Evolutionary conservation across 1,140 invertebrate species (phyloP).

Genomic region (Neotoxoptera formosana): DNA sequence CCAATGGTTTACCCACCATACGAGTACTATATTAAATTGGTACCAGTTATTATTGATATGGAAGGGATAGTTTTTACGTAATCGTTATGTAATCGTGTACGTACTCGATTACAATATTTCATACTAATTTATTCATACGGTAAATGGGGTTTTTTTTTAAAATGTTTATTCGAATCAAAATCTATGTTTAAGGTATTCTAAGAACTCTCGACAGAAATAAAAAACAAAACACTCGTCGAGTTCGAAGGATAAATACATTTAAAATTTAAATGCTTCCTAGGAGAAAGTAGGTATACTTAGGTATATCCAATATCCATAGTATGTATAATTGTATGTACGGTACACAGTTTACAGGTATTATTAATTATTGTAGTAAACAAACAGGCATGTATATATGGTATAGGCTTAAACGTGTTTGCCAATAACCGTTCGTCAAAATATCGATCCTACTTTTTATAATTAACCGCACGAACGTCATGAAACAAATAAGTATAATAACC

Average conservation of each 20-base stretch:
- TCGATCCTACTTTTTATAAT: background rate
- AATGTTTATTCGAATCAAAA: background rate
- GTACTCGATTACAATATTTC: background rate
- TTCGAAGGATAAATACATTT: background rate
- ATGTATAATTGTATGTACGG: background rate
- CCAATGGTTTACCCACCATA: too few relatives aligned
- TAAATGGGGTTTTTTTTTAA: background rate
- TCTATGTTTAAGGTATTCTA: background rate
- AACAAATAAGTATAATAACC: background rate
- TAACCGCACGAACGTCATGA: background rate
- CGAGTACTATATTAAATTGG: background rate
- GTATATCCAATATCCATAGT: background rate
- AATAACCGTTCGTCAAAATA: background rate
- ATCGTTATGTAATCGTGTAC: background rate
- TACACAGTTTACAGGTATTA: background rate
- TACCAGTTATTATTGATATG: background rate
- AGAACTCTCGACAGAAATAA: background rate
- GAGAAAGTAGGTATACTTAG: background rate
- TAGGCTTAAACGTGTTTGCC: background rate
- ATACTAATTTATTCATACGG: background rate
- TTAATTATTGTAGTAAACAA: background rate
- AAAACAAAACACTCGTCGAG: background rate
- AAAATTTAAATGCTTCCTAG: background rate
- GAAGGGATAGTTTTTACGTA: background rate
- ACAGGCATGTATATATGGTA: background rate